Percentiles rank a stretch among this genome's conserved stretches.
Conservation (phyloP, 2,113 vertebrate species). For the Scophthalmus maximus region DNA sequence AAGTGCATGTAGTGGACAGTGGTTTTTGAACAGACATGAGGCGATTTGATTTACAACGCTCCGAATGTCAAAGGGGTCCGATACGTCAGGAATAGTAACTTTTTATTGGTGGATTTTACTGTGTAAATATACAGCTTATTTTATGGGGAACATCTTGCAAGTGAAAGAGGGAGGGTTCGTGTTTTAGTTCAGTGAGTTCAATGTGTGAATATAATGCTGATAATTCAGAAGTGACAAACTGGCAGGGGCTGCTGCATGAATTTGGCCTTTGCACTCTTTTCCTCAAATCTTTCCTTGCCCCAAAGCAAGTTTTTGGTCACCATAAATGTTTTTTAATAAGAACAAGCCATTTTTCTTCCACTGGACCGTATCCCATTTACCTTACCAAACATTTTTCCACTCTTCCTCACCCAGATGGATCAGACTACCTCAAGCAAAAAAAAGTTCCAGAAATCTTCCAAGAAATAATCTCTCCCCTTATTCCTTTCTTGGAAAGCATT, state of each 20-base stretch:
- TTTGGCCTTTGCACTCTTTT: slow-evolving; percentile 53
- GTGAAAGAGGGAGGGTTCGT: slow-evolving; percentile 9
- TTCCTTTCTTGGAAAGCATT: slow-evolving; percentile 68
- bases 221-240: slow-evolving; percentile 36
- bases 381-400: slow-evolving; percentile 73
- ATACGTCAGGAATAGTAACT: neutral
- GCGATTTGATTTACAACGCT: slow-evolving; percentile 25
- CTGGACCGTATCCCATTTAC: slow-evolving; percentile 75
- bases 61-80: neutral
- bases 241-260: slow-evolving; percentile 23
- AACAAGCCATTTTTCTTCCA: slow-evolving; percentile 69
- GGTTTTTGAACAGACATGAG: slow-evolving; percentile 34
- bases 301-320: slow-evolving; percentile 36
- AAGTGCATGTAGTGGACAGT: slow-evolving; percentile 3
- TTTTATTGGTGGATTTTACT: slow-evolving; percentile 32
- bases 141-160: slow-evolving; percentile 4
- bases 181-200: slow-evolving; percentile 22
- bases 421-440: slow-evolving; percentile 59
- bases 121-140: slow-evolving; percentile 16
- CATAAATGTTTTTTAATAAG: slow-evolving; percentile 67
- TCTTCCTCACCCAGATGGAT: slow-evolving; percentile 70
- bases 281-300: slow-evolving; percentile 40
- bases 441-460: slow-evolving; percentile 64
- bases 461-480: slow-evolving; percentile 67
- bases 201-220: slow-evolving; percentile 15